Evolutionary conservation across 1,140 invertebrate genomes (phyloP).

Genomic region (Mylabris phalerata): DNA sequence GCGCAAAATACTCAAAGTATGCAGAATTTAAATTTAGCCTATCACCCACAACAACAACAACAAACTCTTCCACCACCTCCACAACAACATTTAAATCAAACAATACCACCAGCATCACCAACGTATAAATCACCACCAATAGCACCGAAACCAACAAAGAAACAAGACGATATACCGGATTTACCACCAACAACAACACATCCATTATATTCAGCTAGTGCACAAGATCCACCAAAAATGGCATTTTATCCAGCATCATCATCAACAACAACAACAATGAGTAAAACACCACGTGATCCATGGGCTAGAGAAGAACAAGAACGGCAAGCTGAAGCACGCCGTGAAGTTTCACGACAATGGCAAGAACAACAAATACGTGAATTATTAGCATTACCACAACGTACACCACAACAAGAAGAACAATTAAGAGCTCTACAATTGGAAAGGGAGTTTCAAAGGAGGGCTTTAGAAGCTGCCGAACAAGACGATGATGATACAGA

Average conservation of each 20-base stretch:
- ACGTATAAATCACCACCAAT: constrained; percentile 44
- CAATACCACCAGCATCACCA: constrained; percentile 32
- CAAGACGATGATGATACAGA: constrained; percentile 68
- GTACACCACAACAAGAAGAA: constrained; percentile 77
- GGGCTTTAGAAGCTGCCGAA: constrained; percentile 70
- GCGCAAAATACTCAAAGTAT: constrained; percentile 36
- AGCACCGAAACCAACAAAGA: constrained; percentile 44
- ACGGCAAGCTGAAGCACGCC: constrained; percentile 63
- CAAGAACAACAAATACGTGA: constrained; percentile 77
- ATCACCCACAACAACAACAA: constrained; percentile 15
- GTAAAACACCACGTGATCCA: constrained; percentile 55
- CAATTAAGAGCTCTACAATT: constrained; percentile 74
- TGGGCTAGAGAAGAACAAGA: constrained; percentile 87
- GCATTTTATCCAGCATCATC: constrained; percentile 54
- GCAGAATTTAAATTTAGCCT: constrained; percentile 37
- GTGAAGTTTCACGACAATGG: constrained; percentile 50
- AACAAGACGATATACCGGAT: constrained; percentile 53
- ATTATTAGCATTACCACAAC: constrained; percentile 57
- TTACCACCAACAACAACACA: constrained; percentile 67
- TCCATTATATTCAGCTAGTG: constrained; percentile 65
- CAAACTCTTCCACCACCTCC: constrained; percentile 31
- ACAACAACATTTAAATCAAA: constrained; percentile 37
- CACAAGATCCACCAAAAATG: constrained; percentile 67
- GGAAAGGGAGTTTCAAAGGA: constrained; percentile 81
- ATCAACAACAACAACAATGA: constrained; percentile 28